A percentile compares a stretch with the other conserved stretches of the same genome.
These are phyloP conservation scores for Callionymus lyra DNA, from an alignment of 2,113 vertebrate genomes.

Conservation along the genomic window DNA sequence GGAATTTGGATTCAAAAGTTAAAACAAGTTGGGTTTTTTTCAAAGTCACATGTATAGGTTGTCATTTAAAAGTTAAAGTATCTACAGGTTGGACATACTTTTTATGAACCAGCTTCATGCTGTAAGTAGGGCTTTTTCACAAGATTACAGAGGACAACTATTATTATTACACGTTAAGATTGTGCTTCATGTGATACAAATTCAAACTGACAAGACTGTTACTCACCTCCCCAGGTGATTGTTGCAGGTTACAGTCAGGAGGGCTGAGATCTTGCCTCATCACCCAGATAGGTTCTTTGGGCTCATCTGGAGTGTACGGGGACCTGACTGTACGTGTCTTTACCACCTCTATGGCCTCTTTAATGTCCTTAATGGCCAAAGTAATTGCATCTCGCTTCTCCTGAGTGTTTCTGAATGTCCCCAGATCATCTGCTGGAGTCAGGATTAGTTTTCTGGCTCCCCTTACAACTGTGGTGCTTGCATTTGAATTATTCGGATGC, in stretches of 20 bases:
- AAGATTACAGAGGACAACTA: too few relatives aligned
- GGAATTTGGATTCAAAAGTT: too few relatives aligned
- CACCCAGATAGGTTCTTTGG: conserved; percentile 95
- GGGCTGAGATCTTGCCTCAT: conserved; percentile 96
- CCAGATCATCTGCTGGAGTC: conserved; percentile 50
- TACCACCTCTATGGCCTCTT: conserved; percentile 93
- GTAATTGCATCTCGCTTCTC: conserved; percentile 91
- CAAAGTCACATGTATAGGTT: too few relatives aligned
- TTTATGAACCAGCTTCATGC: too few relatives aligned
- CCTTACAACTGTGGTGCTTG: conserved; percentile 5
- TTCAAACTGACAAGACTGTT: conserved; percentile 18
- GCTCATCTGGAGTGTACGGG: conserved; percentile 93
- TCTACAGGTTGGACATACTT: too few relatives aligned
- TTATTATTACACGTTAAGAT: too few relatives aligned
- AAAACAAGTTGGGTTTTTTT: too few relatives aligned
- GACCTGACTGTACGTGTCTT: conserved; percentile 94
- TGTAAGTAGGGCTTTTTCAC: too few relatives aligned
- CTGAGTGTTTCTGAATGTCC: conserved; percentile 71
- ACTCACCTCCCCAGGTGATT: conserved; percentile 82
- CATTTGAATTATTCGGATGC: conserved; percentile 33
- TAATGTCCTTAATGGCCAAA: conserved; percentile 94
- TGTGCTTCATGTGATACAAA: too few relatives aligned
- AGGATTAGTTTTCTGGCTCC: conserved; percentile 5
- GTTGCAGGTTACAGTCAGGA: conserved; percentile 79
- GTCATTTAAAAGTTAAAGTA: too few relatives aligned